Evolutionary conservation across 2,113 vertebrate genomes (phyloP).

Genomic region (Dicentrarchus labrax): DNA sequence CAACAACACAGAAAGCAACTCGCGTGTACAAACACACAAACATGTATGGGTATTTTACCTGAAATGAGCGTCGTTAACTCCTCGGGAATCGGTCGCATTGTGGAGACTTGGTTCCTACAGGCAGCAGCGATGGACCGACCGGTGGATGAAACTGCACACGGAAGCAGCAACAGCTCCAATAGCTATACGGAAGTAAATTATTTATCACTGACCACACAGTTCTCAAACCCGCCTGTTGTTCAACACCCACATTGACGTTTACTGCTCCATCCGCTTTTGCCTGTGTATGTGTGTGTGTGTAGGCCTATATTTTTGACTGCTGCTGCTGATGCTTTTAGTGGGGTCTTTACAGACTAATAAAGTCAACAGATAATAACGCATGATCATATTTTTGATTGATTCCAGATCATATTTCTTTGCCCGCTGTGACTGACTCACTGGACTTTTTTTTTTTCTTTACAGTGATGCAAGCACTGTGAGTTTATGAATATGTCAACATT

Average conservation of each 20-base stretch:
- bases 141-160: constrained; percentile 27
- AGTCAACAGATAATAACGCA: constrained; percentile 46
- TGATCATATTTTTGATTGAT: constrained; percentile 74
- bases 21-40: background rate
- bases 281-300: background rate
- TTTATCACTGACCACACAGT: constrained; percentile 59
- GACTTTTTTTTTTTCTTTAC: constrained; percentile 34
- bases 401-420: constrained; percentile 64
- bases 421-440: constrained; percentile 39
- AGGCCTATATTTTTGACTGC: constrained; percentile 10
- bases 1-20: background rate
- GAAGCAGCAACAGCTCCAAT: constrained; percentile 56
- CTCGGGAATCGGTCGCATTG: constrained; percentile 81
- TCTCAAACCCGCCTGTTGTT: constrained; percentile 21
- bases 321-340: constrained; percentile 66
- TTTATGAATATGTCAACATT: constrained; percentile 69
- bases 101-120: background rate
- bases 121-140: constrained; percentile 32
- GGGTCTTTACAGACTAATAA: constrained; percentile 67
- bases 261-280: background rate
- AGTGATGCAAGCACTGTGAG: constrained; percentile 51
- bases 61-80: constrained; percentile 81
- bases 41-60: constrained; percentile 70
- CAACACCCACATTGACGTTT: constrained; percentile 43
- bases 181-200: constrained; percentile 80